Evolutionary conservation across 2,888 invertebrate species (phyloP).

Genomic region (Nomada lathburiana): DNA sequence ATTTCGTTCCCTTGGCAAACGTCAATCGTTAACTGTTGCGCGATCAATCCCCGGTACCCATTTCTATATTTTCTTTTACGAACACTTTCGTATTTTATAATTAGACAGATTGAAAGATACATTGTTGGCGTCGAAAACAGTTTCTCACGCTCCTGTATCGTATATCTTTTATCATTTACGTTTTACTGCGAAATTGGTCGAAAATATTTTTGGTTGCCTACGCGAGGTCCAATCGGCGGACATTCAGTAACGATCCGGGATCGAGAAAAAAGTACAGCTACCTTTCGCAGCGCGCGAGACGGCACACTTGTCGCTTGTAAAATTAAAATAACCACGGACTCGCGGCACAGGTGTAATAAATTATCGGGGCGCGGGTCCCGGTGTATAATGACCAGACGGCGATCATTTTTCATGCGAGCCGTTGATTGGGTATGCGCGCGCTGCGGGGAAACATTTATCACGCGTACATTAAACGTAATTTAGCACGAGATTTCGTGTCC

Average conservation of each 20-base stretch:
- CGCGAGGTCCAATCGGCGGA: neutral
- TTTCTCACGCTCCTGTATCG: too few relatives aligned
- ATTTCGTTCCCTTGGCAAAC: too few relatives aligned
- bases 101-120: too few relatives aligned
- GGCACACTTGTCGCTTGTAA: slow-evolving; percentile 29
- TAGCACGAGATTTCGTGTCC: slow-evolving; percentile 37
- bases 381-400: slow-evolving; percentile 39
- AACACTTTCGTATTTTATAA: too few relatives aligned
- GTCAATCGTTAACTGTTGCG: too few relatives aligned
- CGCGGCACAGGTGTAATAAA: slow-evolving; percentile 36
- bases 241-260: neutral
- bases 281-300: neutral
- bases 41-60: too few relatives aligned
- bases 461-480: slow-evolving; percentile 54
- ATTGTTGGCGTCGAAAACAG: too few relatives aligned
- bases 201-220: too few relatives aligned
- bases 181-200: too few relatives aligned
- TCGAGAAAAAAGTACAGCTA: too few relatives aligned
- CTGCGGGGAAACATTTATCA: slow-evolving; percentile 40
- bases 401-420: slow-evolving; percentile 49
- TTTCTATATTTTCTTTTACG: too few relatives aligned
- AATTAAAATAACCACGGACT: slow-evolving; percentile 45
- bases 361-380: slow-evolving; percentile 35
- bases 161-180: too few relatives aligned
- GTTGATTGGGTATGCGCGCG: slow-evolving; percentile 49